Evolutionary conservation across 2,888 invertebrate species (phyloP).

Genomic region (Agrenia bidenticulata): DNA sequence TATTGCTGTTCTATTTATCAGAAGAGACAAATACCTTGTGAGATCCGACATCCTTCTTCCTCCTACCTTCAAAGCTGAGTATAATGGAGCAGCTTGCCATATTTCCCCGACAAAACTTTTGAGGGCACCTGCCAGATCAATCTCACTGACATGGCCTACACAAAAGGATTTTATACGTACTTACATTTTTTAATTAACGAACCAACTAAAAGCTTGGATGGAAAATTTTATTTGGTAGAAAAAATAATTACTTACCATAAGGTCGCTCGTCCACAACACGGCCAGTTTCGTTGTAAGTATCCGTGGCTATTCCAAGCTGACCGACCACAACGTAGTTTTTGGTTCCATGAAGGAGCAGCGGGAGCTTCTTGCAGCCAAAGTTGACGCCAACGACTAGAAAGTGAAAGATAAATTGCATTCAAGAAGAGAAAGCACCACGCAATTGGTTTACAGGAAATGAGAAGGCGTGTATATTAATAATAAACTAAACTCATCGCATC

Average conservation of each 20-base stretch:
- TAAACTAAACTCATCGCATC: too few relatives aligned
- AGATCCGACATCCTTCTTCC: slow-evolving; percentile 51
- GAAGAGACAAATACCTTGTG: slow-evolving; percentile 40
- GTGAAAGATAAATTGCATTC: not conserved
- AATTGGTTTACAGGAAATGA: too few relatives aligned
- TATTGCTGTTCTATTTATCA: too few relatives aligned
- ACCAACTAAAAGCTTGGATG: too few relatives aligned
- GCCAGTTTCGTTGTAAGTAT: slow-evolving; percentile 54
- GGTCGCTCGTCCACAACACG: slow-evolving; percentile 48
- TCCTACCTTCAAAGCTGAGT: slow-evolving; percentile 51
- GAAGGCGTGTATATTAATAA: too few relatives aligned
- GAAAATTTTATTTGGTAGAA: not conserved
- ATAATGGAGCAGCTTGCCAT: slow-evolving; percentile 52
- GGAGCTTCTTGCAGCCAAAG: slow-evolving; percentile 53
- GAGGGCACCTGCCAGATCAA: slow-evolving; percentile 41
- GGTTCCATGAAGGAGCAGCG: slow-evolving; percentile 50
- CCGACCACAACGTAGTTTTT: slow-evolving; percentile 53
- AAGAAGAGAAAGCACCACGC: too few relatives aligned
- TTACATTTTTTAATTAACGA: too few relatives aligned
- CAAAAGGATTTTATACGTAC: too few relatives aligned
- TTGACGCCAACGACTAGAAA: slow-evolving; percentile 53
- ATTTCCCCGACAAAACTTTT: slow-evolving; percentile 51
- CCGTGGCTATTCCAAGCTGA: slow-evolving; percentile 49
- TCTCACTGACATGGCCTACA: slow-evolving; percentile 51
- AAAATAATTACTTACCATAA: slow-evolving; percentile 45